These are phyloP conservation scores for Agrotis clavis DNA, from an alignment of 2,888 invertebrate genomes.

Conservation along the genomic window DNA sequence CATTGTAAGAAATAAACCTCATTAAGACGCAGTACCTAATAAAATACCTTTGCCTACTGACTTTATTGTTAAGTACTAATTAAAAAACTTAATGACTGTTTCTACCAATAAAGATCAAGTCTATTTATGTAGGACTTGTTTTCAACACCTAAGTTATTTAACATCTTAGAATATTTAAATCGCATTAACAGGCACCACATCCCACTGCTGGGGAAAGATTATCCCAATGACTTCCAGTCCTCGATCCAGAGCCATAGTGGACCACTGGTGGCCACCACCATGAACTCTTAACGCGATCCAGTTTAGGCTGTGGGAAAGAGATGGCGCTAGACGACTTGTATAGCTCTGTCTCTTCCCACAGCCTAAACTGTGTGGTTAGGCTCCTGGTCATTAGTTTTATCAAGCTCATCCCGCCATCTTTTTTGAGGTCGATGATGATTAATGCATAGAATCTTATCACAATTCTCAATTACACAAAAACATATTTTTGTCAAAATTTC, in stretches of 20 bases:
- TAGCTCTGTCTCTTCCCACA: too few species aligned
- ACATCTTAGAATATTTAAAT: constrained; percentile 13
- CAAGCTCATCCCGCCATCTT: too few species aligned
- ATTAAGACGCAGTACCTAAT: constrained; percentile 10
- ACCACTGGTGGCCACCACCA: too few species aligned
- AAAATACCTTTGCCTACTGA: not conserved
- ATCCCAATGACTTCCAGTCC: too few species aligned
- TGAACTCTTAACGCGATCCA: too few species aligned
- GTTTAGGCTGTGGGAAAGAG: too few species aligned
- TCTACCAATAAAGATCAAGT: constrained; percentile 26
- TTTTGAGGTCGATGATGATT: not conserved
- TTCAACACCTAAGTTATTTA: constrained; percentile 9
- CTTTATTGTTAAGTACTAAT: constrained; percentile 20
- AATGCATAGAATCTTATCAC: constrained; percentile 18
- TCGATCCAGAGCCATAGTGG: too few species aligned
- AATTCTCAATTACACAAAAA: not conserved
- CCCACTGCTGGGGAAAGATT: too few species aligned
- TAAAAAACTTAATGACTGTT: constrained; percentile 23
- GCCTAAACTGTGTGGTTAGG: too few species aligned
- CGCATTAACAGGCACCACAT: not conserved
- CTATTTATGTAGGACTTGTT: constrained; percentile 29
- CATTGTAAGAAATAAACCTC: not conserved
- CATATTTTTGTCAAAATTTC: not conserved
- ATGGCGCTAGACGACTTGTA: too few species aligned
- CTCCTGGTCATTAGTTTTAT: too few species aligned